phyloP scores from a whole-genome alignment of 2,888 invertebrate species.

The Melanostoma mellinum region DNA sequence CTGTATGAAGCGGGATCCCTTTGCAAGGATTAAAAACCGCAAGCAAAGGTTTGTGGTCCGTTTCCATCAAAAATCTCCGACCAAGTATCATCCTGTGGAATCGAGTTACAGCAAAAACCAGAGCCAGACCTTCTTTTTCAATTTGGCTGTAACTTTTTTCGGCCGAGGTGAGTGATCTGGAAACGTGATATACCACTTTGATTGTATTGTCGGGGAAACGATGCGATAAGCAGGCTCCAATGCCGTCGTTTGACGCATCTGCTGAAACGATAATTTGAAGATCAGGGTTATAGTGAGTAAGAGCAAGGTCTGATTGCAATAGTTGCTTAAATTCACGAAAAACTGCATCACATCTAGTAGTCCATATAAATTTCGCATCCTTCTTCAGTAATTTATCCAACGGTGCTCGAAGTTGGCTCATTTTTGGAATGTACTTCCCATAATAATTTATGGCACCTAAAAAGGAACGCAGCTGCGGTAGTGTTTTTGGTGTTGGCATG shows the following conservation, averaged over 20 bases:
- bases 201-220: conserved; percentile 72
- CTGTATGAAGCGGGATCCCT: conserved; percentile 44
- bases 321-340: conserved; percentile 21
- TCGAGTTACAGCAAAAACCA: conserved; percentile 33
- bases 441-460: conserved; percentile 41
- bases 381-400: conserved; percentile 9
- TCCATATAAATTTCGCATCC: not conserved
- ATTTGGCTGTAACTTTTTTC: conserved; percentile 77
- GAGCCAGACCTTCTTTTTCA: conserved; percentile 27
- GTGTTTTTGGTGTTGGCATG: conserved; percentile 19
- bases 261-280: conserved; percentile 31
- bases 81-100: conserved; percentile 41
- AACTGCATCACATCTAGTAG: not conserved
- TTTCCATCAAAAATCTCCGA: conserved; percentile 41
- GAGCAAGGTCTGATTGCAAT: conserved; percentile 19
- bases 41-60: conserved; percentile 49
- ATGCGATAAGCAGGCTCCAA: conserved; percentile 21
- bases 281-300: conserved; percentile 37
- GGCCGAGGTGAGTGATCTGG: conserved; percentile 70
- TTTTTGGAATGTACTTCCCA: conserved; percentile 32
- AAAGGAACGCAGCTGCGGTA: conserved; percentile 33
- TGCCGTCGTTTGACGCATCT: conserved; percentile 9
- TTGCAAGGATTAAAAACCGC: conserved; percentile 32
- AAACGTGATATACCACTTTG: conserved; percentile 15
- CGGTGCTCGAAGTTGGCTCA: conserved; percentile 33